Evolutionary conservation across 2,888 invertebrate species (phyloP).

Genomic region (Pseudococcus longispinus): DNA sequence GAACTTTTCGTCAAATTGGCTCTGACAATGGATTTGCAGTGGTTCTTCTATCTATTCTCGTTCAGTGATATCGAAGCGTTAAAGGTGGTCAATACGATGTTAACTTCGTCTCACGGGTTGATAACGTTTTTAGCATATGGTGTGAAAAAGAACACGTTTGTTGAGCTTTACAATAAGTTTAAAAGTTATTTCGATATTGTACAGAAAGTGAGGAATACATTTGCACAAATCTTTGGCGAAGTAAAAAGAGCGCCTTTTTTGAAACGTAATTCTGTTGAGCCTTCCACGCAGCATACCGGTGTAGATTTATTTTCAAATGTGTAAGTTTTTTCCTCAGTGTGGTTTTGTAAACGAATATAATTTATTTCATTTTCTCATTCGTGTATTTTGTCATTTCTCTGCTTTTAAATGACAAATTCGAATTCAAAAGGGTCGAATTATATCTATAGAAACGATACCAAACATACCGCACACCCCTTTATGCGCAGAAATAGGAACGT

Average conservation of each 20-base stretch:
- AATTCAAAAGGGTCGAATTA: too few relatives aligned
- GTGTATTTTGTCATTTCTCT: neutral
- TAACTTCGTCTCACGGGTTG: neutral
- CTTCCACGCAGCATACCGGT: neutral
- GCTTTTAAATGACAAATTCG: too few relatives aligned
- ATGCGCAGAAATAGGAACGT: too few relatives aligned
- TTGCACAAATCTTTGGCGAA: neutral
- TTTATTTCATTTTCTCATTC: neutral
- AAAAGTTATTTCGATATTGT: neutral
- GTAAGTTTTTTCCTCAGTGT: neutral
- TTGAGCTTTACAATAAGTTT: neutral
- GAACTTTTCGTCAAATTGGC: conserved; percentile 64
- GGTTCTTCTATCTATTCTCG: conserved; percentile 62
- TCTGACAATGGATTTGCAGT: conserved; percentile 65
- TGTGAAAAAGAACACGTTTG: neutral
- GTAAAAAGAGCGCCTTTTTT: neutral
- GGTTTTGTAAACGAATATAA: neutral
- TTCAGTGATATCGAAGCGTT: neutral
- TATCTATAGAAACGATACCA: too few relatives aligned
- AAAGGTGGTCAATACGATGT: neutral
- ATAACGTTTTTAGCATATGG: neutral
- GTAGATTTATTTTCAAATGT: neutral
- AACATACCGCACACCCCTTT: too few relatives aligned
- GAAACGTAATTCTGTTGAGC: neutral
- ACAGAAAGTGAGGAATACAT: neutral